Evolutionary conservation across 2,113 vertebrate species (phyloP).

Genomic region (Microcebus ravelobensis): DNA sequence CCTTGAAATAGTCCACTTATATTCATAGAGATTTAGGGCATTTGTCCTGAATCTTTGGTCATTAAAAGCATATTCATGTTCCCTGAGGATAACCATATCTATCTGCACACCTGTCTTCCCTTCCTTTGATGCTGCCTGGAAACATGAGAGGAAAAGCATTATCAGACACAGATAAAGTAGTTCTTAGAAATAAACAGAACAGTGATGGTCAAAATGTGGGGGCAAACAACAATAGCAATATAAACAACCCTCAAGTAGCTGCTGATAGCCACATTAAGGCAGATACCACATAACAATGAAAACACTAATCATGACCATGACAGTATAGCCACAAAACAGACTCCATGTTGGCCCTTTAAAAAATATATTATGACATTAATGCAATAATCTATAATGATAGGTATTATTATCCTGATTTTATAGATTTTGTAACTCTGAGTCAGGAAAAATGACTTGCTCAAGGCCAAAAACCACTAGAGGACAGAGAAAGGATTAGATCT

Average conservation of each 20-base stretch:
- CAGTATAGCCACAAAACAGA: neutral
- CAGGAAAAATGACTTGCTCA: neutral
- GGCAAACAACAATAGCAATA: neutral
- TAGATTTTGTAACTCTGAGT: neutral
- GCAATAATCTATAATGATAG: neutral
- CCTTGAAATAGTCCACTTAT: neutral
- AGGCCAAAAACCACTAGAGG: neutral
- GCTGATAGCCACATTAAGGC: neutral
- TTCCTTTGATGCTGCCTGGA: neutral
- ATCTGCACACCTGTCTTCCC: rapidly evolving
- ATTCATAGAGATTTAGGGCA: neutral
- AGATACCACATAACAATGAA: neutral
- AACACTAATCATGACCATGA: neutral
- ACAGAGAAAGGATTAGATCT: neutral
- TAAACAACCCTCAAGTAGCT: neutral
- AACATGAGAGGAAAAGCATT: neutral
- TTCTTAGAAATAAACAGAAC: neutral
- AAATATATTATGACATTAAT: neutral
- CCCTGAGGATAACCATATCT: neutral
- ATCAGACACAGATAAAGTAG: neutral
- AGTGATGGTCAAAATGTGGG: neutral
- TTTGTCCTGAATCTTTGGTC: neutral
- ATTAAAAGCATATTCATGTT: neutral
- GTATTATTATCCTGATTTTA: neutral
- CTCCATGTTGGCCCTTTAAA: too few species aligned